A percentile compares a stretch with the other conserved stretches of the same genome.
Conservation (phyloP, 2,113 vertebrate genomes). For the Brachyistius frenatus region DNA sequence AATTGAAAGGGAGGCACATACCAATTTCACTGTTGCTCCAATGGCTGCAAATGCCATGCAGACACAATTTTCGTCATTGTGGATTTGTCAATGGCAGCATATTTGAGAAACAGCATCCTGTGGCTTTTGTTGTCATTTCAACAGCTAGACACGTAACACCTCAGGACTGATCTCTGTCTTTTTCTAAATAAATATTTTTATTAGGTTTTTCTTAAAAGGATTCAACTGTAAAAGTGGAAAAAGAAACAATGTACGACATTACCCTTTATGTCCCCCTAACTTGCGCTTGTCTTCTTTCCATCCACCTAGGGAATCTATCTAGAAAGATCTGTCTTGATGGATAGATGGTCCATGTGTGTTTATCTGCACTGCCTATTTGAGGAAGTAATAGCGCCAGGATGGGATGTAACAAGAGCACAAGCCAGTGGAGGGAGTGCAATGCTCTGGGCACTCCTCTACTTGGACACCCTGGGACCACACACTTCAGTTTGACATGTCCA, state of each 20-base stretch:
- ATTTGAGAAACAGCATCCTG: neutral
- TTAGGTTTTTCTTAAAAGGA: neutral
- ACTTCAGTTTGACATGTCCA: no score
- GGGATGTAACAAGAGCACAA: no score
- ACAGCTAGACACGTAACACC: neutral
- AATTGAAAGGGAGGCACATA: neutral
- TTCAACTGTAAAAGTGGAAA: neutral
- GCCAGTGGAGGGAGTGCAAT: no score
- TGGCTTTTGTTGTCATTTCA: neutral
- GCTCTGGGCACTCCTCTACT: no score
- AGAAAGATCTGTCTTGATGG: neutral
- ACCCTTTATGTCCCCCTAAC: no score
- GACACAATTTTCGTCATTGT: neutral
- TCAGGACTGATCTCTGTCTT: neutral
- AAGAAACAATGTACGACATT: no score
- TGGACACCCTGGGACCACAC: no score
- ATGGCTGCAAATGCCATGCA: neutral
- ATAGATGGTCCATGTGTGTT: neutral
- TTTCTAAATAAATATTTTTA: neutral
- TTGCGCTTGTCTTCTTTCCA: no score
- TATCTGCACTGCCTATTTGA: neutral
- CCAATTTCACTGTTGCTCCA: neutral
- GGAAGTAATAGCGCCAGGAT: neutral
- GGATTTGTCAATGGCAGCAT: neutral
- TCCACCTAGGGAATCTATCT: neutral